A percentile compares a stretch with the other conserved stretches of the same genome.
Evolutionary conservation across 2,113 vertebrate species (phyloP).

Genomic region (Aspidoscelis tigris): DNA sequence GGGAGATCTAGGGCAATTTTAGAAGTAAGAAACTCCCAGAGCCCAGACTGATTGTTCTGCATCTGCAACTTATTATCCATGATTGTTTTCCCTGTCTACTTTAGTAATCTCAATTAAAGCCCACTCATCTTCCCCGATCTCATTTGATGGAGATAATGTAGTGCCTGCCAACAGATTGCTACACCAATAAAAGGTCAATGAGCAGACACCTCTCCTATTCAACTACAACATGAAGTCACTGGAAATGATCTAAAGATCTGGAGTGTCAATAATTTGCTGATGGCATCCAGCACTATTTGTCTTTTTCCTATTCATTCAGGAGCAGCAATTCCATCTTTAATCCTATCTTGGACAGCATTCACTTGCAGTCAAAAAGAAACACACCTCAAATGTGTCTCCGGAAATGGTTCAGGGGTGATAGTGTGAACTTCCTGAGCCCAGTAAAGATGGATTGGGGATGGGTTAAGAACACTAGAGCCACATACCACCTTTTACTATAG

Average conservation of each 20-base stretch:
- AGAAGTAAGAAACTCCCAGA: background rate
- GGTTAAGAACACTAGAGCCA: too few species aligned
- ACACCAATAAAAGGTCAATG: slow-evolving; percentile 4
- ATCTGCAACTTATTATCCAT: slow-evolving; percentile 25
- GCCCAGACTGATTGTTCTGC: slow-evolving; percentile 3
- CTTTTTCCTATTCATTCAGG: background rate
- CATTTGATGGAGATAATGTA: slow-evolving; percentile 15
- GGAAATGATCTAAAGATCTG: background rate
- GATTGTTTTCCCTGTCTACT: slow-evolving; percentile 15
- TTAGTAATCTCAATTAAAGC: slow-evolving; percentile 29
- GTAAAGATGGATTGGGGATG: too few species aligned
- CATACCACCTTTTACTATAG: too few species aligned
- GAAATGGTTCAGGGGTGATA: too few species aligned
- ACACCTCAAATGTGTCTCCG: too few species aligned
- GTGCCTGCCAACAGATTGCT: background rate
- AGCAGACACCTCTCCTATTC: background rate
- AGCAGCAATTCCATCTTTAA: background rate
- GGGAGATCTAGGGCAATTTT: background rate
- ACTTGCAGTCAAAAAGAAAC: too few species aligned
- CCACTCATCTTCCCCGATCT: slow-evolving; percentile 1
- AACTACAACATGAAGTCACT: background rate
- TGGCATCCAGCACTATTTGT: background rate
- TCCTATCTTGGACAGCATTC: too few species aligned
- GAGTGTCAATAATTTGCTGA: background rate
- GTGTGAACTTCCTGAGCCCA: too few species aligned